Evolutionary conservation across 2,797 vertebrate species (phyloP).

Genomic region (Carapus acus): DNA sequence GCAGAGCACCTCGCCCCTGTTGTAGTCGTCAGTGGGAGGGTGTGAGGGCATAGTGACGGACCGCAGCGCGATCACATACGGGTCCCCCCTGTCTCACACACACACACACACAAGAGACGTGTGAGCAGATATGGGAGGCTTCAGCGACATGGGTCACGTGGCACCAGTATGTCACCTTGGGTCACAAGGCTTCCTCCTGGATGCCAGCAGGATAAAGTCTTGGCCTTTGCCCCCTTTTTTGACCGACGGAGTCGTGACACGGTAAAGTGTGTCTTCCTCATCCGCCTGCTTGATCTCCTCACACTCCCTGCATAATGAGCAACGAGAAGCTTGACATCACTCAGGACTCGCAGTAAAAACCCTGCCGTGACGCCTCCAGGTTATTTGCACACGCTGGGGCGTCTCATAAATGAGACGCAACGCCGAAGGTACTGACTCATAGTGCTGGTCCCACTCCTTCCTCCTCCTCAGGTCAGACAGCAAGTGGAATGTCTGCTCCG

Average conservation of each 20-base stretch:
- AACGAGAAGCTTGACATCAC: too few relatives aligned
- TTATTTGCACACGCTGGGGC: too few relatives aligned
- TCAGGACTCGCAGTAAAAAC: too few relatives aligned
- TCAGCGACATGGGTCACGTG: neutral
- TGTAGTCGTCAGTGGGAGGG: slow-evolving; percentile 67
- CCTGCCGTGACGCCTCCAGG: too few relatives aligned
- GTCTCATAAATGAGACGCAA: slow-evolving; percentile 3
- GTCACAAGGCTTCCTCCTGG: slow-evolving; percentile 84
- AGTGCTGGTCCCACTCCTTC: slow-evolving; percentile 87
- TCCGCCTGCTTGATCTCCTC: slow-evolving; percentile 84
- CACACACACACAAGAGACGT: slow-evolving; percentile 1
- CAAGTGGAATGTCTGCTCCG: slow-evolving; percentile 79
- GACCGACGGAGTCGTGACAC: slow-evolving; percentile 75
- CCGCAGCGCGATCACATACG: slow-evolving; percentile 88
- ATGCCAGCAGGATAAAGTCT: slow-evolving; percentile 91
- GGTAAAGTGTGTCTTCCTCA: slow-evolving; percentile 87
- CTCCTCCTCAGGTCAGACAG: slow-evolving; percentile 85
- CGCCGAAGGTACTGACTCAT: slow-evolving; percentile 73
- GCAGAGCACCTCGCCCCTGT: slow-evolving; percentile 85
- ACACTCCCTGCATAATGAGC: slow-evolving; percentile 78
- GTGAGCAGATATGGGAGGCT: neutral
- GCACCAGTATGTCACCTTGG: slow-evolving; percentile 75
- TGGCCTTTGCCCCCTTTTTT: slow-evolving; percentile 73
- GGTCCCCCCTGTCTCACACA: too few relatives aligned
- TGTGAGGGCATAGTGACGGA: slow-evolving; percentile 87